Base-by-base conservation (phyloP, 2,797 vertebrate genomes). In the Tiaroga cobitis region DNA sequence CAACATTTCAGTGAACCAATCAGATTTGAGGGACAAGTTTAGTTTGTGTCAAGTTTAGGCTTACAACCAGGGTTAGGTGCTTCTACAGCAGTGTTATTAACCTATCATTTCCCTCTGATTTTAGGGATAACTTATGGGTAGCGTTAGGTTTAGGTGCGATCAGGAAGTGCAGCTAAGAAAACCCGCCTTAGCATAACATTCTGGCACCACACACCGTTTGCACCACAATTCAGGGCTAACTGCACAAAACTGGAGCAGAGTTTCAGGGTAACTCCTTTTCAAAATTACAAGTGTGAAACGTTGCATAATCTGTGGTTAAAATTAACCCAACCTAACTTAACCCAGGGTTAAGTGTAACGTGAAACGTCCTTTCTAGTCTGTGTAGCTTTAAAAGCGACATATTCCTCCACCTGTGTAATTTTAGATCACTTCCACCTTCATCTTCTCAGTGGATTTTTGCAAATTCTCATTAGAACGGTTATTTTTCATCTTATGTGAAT, bases 401-500 rank as follows among this genome's bases (percentile, higher is more conserved):
- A 56, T 54, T 37, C 29, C 19, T 21, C 11, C 32, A 76, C 49
- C 49, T 24, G 21, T 18, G 74, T n/a, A 26, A 77, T 61, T 59
- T 56, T n/a, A 8, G 37, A 2, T n/a, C 21, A 18, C 51, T 77
- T 26, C 34, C 34, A 39, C 75, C 15, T 24, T 77, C 21, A 61
- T 77, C 24, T 41, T 24, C 46, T 18, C 18, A 18, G 69, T 54
- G 29, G 49, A 75, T 75, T 68, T 46, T 43, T 2, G 32, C 15
- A 24, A 67, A 32, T n/a, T n/a, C 59, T 68, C 73, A 67, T 76
- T 76, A 76, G 41, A 75, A 65, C 21, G 21, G 34, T 29, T 41
- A 51, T 29, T 26, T 26, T 76, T 61, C 1, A n/a, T 76, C 59
- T 76, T 54, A 51, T 76, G 54, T 83, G 24, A 32, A 84, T 77